Evolutionary conservation across 2,797 vertebrate genomes (phyloP).

Genomic region (Halcyon leucocephala): DNA sequence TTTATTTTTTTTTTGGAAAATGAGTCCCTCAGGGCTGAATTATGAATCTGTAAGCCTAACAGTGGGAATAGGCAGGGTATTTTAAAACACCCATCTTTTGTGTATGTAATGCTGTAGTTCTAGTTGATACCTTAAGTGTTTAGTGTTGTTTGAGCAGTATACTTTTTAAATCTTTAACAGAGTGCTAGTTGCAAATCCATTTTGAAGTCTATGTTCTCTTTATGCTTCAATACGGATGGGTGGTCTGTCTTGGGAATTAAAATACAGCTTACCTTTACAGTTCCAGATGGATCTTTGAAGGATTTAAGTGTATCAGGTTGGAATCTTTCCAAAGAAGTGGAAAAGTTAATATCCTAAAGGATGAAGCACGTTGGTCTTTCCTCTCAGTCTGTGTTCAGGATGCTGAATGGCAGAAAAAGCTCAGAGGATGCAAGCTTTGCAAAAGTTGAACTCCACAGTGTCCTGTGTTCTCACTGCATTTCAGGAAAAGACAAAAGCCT

Average conservation of each 20-base stretch:
- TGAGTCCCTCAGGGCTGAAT: not conserved
- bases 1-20: not conserved
- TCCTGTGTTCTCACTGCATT: not conserved
- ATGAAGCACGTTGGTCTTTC: not conserved
- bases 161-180: not conserved
- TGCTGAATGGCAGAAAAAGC: not conserved
- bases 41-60: not conserved
- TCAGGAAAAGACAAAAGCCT: not conserved
- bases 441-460: not conserved
- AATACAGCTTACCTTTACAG: not conserved
- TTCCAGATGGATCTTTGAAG: not conserved
- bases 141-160: not conserved
- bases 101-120: not conserved
- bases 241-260: not conserved
- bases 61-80: not conserved
- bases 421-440: not conserved
- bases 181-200: rapidly evolving
- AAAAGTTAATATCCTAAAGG: not conserved
- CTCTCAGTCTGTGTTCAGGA: not conserved
- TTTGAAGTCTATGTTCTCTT: not conserved
- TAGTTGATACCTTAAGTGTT: not conserved
- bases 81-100: not conserved
- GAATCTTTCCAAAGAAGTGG: not conserved
- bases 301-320: not conserved
- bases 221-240: not conserved